Conservation (phyloP, 2,888 invertebrate genomes). For the Pollenia labialis region DNA sequence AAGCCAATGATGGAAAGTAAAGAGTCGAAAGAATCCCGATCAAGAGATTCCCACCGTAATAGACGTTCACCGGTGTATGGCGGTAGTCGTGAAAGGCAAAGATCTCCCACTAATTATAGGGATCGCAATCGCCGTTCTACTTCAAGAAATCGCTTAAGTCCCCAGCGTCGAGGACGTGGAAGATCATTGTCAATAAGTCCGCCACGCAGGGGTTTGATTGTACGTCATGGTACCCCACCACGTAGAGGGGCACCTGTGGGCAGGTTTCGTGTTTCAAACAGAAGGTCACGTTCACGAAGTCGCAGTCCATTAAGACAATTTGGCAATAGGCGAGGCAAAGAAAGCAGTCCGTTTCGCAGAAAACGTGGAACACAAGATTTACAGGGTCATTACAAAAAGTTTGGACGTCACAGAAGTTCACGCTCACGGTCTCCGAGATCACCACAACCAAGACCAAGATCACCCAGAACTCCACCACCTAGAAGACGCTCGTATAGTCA, state of each 20-base stretch:
- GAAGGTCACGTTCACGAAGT: constrained; percentile 75
- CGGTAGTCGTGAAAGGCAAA: constrained; percentile 62
- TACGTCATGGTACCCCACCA: constrained; percentile 74
- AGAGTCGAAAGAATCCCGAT: constrained; percentile 75
- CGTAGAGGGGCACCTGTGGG: constrained; percentile 61
- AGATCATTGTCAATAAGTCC: constrained; percentile 78
- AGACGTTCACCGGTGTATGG: constrained; percentile 68
- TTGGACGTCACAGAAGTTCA: constrained; percentile 71
- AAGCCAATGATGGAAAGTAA: constrained; percentile 82
- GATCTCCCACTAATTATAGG: constrained; percentile 71
- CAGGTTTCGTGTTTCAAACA: constrained; percentile 56
- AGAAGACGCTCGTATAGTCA: constrained; percentile 79
- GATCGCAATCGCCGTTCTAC: constrained; percentile 75
- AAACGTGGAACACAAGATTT: constrained; percentile 71
- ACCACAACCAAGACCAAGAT: constrained; percentile 71
- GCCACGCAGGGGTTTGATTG: constrained; percentile 73
- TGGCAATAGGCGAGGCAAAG: constrained; percentile 72
- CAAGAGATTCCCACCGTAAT: constrained; percentile 67
- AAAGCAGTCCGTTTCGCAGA: constrained; percentile 75
- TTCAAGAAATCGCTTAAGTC: constrained; percentile 75
- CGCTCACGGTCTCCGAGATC: constrained; percentile 73
- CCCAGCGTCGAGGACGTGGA: constrained; percentile 75
- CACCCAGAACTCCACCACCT: constrained; percentile 77
- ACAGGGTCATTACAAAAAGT: constrained; percentile 76
- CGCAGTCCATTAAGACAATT: constrained; percentile 76